A percentile compares a stretch with the other conserved stretches of the same genome.
These are phyloP conservation scores for Martes martes DNA, from an alignment of 2,113 vertebrate genomes.

Conservation along the genomic window DNA sequence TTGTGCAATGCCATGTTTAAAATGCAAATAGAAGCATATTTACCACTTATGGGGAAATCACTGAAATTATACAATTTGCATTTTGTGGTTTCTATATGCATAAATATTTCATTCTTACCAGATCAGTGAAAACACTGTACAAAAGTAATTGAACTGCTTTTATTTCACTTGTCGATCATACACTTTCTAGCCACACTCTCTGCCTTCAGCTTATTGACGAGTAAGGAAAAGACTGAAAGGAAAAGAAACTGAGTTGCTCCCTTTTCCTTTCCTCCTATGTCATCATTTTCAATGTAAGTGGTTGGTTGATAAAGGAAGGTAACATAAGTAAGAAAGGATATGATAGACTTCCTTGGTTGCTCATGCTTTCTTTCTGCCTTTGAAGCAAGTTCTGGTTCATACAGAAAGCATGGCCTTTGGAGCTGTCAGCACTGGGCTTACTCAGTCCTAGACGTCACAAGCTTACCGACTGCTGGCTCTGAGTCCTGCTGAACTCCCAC, in stretches of 20 bases:
- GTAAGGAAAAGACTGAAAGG: background rate
- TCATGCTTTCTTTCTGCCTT: background rate
- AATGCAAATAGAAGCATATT: background rate
- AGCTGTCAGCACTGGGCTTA: fast-evolving
- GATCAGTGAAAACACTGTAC: background rate
- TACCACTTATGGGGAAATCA: background rate
- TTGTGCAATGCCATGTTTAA: background rate
- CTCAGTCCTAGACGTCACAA: background rate
- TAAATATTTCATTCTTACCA: background rate
- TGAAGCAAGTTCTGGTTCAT: background rate
- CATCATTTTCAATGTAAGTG: background rate
- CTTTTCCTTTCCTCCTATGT: background rate
- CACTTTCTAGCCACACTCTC: background rate
- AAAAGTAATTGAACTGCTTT: background rate
- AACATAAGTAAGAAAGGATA: background rate
- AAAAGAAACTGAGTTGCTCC: background rate
- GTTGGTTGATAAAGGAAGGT: background rate
- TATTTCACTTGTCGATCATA: background rate
- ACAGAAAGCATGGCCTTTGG: background rate
- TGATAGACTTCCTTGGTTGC: too few species aligned
- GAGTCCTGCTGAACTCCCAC: background rate
- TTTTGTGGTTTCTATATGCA: background rate
- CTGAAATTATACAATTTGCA: background rate
- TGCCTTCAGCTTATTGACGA: background rate
- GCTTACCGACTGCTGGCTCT: background rate